Evolutionary conservation across 2,888 invertebrate genomes (phyloP), one percentile per base, ranked within the genome.

Genomic region (Dynastes tityus): DNA sequence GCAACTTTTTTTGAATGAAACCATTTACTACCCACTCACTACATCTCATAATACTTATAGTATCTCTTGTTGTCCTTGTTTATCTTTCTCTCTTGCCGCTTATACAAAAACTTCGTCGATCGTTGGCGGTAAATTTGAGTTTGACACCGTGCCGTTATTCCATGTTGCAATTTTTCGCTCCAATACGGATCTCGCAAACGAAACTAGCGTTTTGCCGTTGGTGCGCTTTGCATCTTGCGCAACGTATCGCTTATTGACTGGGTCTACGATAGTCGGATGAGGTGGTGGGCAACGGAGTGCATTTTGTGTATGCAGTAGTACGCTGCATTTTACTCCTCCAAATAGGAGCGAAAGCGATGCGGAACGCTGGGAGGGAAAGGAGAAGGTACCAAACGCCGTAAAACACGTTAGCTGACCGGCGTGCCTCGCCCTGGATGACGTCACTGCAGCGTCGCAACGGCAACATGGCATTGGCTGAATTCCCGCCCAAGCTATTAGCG

Each of bases 251-350:
- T 81, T 85, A 86, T 85, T 85, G 85, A 86, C 85, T 84, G 81
- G 75, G 61, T 22, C 61, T 75, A 78, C 81, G 11, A 63, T 63
- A 29, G 63, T 63, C 11, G 63, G 32, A 9, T 13, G 63, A 29
- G 63, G 63, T n/a, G 63, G 51, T 22, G 68, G 51, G 51, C 68
- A 51, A 29, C 49, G 68, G 32, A 78, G 78, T 79, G 81, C 81
- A 84, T 84, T 84, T 84, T 85, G 83, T 85, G 84, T 85, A 86
- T 86, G 86, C 85, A 85, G 85, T 86, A 86, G 86, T 87, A 87
- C 86, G 86, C 81, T 87, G 85, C 86, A 86, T 85, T 86, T 86
- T 86, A 86, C 87, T 85, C 84, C 85, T 85, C 84, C 84, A 82
- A 64, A 64, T 73, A 61, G 61, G 32, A 51, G 63, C 61, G 49